A percentile compares a stretch with the other conserved stretches of the same genome.
Evolutionary conservation across 2,888 invertebrate genomes (phyloP).

Genomic region (Lampropteryx suffumata): DNA sequence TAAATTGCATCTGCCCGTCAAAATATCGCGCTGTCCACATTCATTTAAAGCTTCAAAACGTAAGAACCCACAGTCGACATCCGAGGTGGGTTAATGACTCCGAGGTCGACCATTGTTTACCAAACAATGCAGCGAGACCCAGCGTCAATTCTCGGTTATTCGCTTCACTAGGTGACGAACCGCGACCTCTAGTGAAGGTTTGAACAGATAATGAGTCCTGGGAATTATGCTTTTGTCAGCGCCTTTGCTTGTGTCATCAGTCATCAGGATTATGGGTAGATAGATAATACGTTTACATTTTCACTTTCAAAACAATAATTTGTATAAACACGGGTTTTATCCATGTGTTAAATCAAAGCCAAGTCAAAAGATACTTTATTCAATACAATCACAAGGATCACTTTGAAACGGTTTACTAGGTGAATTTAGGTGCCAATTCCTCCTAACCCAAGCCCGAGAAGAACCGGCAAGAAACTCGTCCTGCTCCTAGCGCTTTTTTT

Average conservation of each 20-base stretch:
- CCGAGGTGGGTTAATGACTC: slow-evolving; percentile 80
- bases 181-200: slow-evolving; percentile 46
- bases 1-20: slow-evolving; percentile 1
- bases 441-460: too few species aligned
- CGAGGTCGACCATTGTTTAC: slow-evolving; percentile 79
- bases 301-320: too few species aligned
- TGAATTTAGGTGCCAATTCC: too few species aligned
- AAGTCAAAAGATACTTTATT: too few species aligned
- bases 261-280: too few species aligned
- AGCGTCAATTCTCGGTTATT: slow-evolving; percentile 72
- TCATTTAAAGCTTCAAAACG: slow-evolving; percentile 42
- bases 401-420: too few species aligned
- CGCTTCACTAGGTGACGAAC: slow-evolving; percentile 66
- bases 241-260: background rate
- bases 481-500: too few species aligned
- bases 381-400: too few species aligned
- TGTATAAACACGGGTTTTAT: too few species aligned
- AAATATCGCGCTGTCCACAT: slow-evolving; percentile 23
- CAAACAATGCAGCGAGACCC: slow-evolving; percentile 73
- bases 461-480: too few species aligned
- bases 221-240: background rate
- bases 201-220: slow-evolving; percentile 23
- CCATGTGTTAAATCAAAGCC: too few species aligned
- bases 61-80: slow-evolving; percentile 60
- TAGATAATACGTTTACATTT: too few species aligned